Base-by-base conservation (phyloP, 2,113 vertebrate species). In the Nycticryphes semicollaris region DNA sequence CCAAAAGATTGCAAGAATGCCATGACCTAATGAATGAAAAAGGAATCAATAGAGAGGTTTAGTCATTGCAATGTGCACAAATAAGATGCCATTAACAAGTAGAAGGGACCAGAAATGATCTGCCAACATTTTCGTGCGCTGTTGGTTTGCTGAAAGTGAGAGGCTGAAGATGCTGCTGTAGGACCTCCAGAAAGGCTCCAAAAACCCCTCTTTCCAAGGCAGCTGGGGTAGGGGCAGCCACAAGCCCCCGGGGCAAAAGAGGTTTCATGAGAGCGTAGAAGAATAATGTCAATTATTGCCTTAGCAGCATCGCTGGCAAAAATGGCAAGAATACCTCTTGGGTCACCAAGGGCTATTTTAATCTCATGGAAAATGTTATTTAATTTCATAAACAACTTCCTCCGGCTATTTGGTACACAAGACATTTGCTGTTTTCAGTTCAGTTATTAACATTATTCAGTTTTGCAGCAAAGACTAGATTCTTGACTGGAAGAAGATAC, bases 361-460 rank as follows among this genome's bases (percentile, higher is more conserved):
- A 82, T 81, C 84, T 64, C 13, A 8, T 16, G 59, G 66, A 92
- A 91, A 82, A 81, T 22, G 54, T 89, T 92, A 76, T 57, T 95
- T 82, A 64, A 84, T 91, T 89, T 78, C 94, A 95, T 37, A 37
- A 94, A 92, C 87, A 97, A 60, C 91, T 89, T 96, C 94, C 95
- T 87, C 84, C 78, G 87, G 89, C 84, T 84, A 43, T 78, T 48
- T 63, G 51, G 66, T 91, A 60, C 73, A 81, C 10, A 78, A 92
- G 80, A 75, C 60, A 63, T 78, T 91, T 72, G 87, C 73, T 94
- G 89, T 10, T 95, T 91, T 51, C 89, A 87, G 80, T 70, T 84
- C 83, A 70, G 53, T 87, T 78, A 89, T 78, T 84, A 84, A 56
- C 62, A 75, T 57, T 35, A 51, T 33, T 84, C 6, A 2, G n/a